Base-by-base conservation (phyloP, 2,113 vertebrate species). In the Steatornis caripensis region DNA sequence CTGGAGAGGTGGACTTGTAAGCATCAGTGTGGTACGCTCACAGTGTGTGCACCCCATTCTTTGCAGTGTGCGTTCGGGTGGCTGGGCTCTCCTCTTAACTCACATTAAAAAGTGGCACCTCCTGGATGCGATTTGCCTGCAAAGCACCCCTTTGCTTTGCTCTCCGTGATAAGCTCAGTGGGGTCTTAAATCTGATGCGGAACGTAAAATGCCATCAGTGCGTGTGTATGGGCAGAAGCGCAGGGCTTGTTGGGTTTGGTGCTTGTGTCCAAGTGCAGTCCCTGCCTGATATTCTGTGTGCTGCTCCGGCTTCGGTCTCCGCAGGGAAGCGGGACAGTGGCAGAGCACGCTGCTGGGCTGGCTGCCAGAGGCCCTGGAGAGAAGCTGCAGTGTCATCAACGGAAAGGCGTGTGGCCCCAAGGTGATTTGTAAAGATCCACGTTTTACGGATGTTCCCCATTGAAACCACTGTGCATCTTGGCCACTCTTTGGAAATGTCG, bases 201-300 rank as follows among this genome's bases (percentile, higher is more conserved):
- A n/a, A 48, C 78, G 37, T 39, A 45, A 46, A 66, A 54, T 20
- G 53, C 55, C 1, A 1, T 5, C 45, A 2, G 45, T 1, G 75
- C 1, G 0, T 1, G 75, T 1, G 0, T 9, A 5, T 0, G 0
- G 11, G 48, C 37, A 48, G 34, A 39, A 2, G 16, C 0, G 0
- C 34, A 14, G 16, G 19, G 32, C 37, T 66, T 6, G 12, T 46
- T 68, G 51, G 32, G 21, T 54, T 65, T 0, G 0, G 55, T 49
- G 34, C 46, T 53, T 0, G 1, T 51, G 41, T 51, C 54, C 20
- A n/a, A 32, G 51, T 6, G 15, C 45, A 23, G 30, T 19, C 48
- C n/a, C 19, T 76, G 61, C 69, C 51, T 41, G 26, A 12, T 43
- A 7, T 1, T 34, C 17, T 13, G 15, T 49, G 53, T 48, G 19